Conservation (phyloP, 2,797 vertebrate genomes). For the Menidia menidia region DNA sequence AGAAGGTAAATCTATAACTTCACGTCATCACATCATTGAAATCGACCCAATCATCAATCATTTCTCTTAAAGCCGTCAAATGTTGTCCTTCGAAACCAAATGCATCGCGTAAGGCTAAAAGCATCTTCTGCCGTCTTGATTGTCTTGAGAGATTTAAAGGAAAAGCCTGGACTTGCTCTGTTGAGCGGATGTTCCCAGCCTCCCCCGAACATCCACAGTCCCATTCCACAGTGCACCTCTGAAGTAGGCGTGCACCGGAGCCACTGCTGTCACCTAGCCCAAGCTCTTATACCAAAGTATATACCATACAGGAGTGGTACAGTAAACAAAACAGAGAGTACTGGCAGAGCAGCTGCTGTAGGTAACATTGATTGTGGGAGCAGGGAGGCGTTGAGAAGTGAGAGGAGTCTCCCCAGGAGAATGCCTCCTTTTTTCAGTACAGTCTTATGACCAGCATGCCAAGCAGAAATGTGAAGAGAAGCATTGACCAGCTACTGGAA, state of each 20-base stretch:
- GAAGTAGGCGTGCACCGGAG: constrained; percentile 13
- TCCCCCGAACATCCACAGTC: background rate
- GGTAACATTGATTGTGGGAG: constrained; percentile 77
- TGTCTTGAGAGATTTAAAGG: constrained; percentile 10
- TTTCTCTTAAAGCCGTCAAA: constrained; percentile 22
- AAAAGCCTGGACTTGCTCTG: background rate
- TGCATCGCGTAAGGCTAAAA: constrained; percentile 16
- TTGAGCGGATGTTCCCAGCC: background rate
- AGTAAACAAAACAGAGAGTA: constrained; percentile 70
- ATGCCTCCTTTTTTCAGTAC: constrained; percentile 59
- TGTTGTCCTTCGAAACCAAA: background rate
- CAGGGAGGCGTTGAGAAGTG: constrained; percentile 67
- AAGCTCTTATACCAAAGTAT: constrained; percentile 41
- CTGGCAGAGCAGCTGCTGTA: constrained; percentile 70
- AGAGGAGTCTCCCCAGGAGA: constrained; percentile 69
- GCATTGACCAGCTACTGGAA: constrained; percentile 84
- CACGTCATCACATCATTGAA: too few relatives aligned
- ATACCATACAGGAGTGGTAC: constrained; percentile 58
- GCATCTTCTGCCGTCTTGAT: constrained; percentile 14
- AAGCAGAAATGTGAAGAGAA: constrained; percentile 78
- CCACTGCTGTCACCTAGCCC: constrained; percentile 37
- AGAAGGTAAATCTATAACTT: too few relatives aligned
- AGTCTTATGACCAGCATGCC: constrained; percentile 75
- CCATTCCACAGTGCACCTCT: background rate
- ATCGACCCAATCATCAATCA: background rate